Evolutionary conservation across 2,888 invertebrate species (phyloP), one percentile per base, ranked within the genome.

Genomic region (Microplitis manilae): DNA sequence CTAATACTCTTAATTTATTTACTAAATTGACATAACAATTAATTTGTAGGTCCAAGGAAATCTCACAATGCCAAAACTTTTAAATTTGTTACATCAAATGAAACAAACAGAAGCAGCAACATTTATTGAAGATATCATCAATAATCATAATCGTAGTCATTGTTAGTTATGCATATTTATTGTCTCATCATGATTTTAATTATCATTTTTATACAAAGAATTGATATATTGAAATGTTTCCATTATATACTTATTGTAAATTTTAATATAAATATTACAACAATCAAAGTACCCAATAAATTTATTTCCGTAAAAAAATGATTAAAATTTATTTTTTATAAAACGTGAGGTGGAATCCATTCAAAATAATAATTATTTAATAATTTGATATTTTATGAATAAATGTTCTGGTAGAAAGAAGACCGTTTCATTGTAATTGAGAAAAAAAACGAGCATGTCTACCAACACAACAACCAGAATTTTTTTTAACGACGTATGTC

Each of bases 101-200:
- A 90, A 88, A 50, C 90, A 91, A 81, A 76, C 79, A 4, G 82
- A 85, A 78, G 91, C 90, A n/a, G 90, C 89, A 4, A 79, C 85
- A 75, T 79, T 86, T 5, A 85, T 90, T 39, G 89, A 90, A 74
- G 81, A 84, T 30, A 89, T 89, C 20, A 73, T 65, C 13, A 15
- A 41, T 17, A 73, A 73, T 50, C 64, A 65, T 41, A 39, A 38
- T n/a, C 62, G 62, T 62, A 15, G 61, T 9, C 71, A 72, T 61
- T 72, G 40, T 39, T 70, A 30, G 5, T 20, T 70, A n/a, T 70
- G 1, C 6, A 5, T 41, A 5, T 20, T 50, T 7, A 59, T 50
- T 9, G 13, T 50, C 13, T 9, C 5, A 13, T 50, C 13, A 50
- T 50, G 9, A 17, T 17, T 50, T 20, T 50, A 50, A 50, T 50